phyloP scores from a whole-genome alignment of 2,797 vertebrate genomes.

The Clarias fuscus region DNA sequence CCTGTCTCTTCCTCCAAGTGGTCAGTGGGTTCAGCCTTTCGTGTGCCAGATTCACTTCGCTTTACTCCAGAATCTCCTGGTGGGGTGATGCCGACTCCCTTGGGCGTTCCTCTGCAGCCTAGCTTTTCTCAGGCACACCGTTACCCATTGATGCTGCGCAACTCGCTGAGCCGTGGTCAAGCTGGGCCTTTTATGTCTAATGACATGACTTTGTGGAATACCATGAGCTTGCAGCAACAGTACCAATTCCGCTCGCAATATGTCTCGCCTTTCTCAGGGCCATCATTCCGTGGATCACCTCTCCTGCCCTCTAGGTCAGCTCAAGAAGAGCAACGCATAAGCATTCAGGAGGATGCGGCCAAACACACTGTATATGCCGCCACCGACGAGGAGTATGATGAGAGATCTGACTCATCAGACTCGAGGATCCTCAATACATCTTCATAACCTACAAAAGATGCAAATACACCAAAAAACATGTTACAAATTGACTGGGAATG shows the following conservation, averaged over 20 bases:
- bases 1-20: constrained; percentile 91
- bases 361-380: constrained; percentile 88
- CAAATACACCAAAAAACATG: constrained; percentile 53
- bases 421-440: constrained; percentile 92
- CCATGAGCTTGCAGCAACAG: constrained; percentile 96
- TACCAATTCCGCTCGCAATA: constrained; percentile 96
- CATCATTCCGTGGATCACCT: constrained; percentile 84
- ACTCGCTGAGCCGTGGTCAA: constrained; percentile 87
- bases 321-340: constrained; percentile 83
- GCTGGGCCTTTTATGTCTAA: constrained; percentile 89
- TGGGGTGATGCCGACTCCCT: constrained; percentile 72
- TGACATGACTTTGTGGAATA: constrained; percentile 96
- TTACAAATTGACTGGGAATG: constrained; percentile 40
- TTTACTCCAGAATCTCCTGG: constrained; percentile 83
- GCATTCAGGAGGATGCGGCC: constrained; percentile 83
- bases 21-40: constrained; percentile 95
- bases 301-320: constrained; percentile 79
- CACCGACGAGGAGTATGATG: constrained; percentile 93
- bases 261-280: constrained; percentile 85
- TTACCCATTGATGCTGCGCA: constrained; percentile 94
- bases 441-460: constrained; percentile 66
- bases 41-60: constrained; percentile 90
- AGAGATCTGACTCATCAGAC: constrained; percentile 92
- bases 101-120: constrained; percentile 88
- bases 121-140: constrained; percentile 90